A percentile compares a stretch with the other conserved stretches of the same genome.
Conservation (phyloP, 2,888 invertebrate genomes). For the Caenorhabditis macrosperma region DNA sequence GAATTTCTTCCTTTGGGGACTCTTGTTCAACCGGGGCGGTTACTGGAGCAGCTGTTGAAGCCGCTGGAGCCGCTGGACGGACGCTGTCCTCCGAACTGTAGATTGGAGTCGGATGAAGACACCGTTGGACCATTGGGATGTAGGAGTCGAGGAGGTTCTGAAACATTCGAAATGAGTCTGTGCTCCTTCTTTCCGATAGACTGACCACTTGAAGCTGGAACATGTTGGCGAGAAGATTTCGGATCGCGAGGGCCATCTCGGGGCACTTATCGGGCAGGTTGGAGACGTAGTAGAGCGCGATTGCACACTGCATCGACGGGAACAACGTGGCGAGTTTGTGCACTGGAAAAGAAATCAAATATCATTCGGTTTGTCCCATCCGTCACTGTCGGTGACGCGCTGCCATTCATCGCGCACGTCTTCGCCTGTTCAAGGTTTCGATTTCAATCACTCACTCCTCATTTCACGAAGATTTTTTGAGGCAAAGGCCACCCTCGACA, state of each 20-base stretch:
- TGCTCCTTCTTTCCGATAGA: not conserved
- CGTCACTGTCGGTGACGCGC: constrained; percentile 21
- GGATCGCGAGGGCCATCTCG: constrained; percentile 4
- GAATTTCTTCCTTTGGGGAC: not conserved
- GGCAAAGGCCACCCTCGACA: constrained; percentile 40
- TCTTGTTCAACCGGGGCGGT: not conserved
- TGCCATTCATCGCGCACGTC: constrained; percentile 32
- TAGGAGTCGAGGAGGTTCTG: constrained; percentile 51
- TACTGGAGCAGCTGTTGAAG: constrained; percentile 5
- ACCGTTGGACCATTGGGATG: constrained; percentile 49
- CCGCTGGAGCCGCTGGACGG: not conserved
- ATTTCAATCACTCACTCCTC: constrained; percentile 39
- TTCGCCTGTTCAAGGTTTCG: constrained; percentile 48
- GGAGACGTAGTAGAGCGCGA: constrained; percentile 61
- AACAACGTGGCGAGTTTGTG: constrained; percentile 63
- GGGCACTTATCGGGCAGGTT: constrained; percentile 10
- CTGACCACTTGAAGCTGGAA: constrained; percentile 55
- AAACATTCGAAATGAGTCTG: not conserved
- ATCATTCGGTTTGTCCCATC: constrained; percentile 7
- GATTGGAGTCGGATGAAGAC: constrained; percentile 25
- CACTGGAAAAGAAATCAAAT: constrained; percentile 58
- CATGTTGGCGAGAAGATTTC: constrained; percentile 29
- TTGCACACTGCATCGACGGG: constrained; percentile 67
- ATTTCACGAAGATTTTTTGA: constrained; percentile 22
- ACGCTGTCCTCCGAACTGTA: constrained; percentile 16